phyloP scores from a whole-genome alignment of 1,140 invertebrate genomes.

The fruit fly (Drosophila melanogaster) region Release_6_plus_ISO1_MT NT_033777.3:24403001-24403500 shows the following conservation, averaged over 20 bases:
- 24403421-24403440: slow-evolving; percentile 88
- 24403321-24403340: slow-evolving; percentile 85
- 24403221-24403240: slow-evolving; percentile 97
- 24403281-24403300: slow-evolving; percentile 90
- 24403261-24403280: slow-evolving; percentile 95
- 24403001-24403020: not conserved
- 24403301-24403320: slow-evolving; percentile 91
- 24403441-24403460: slow-evolving; percentile 88
- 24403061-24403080: no score
- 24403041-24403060: no score
- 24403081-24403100: no score
- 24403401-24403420: slow-evolving; percentile 90
- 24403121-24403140: no score
- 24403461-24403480: slow-evolving; percentile 85
- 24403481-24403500: slow-evolving; percentile 85
- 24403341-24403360: slow-evolving; percentile 83
- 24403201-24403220: slow-evolving; percentile 91
- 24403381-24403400: slow-evolving; percentile 91
- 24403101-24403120: no score
- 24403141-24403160: no score
- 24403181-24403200: no score
- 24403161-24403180: no score
- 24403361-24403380: slow-evolving; percentile 85
- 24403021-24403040: no score
- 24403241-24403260: slow-evolving; percentile 96